Evolutionary conservation across 2,797 vertebrate genomes (phyloP).

Genomic region (Sebastes vulpes): DNA sequence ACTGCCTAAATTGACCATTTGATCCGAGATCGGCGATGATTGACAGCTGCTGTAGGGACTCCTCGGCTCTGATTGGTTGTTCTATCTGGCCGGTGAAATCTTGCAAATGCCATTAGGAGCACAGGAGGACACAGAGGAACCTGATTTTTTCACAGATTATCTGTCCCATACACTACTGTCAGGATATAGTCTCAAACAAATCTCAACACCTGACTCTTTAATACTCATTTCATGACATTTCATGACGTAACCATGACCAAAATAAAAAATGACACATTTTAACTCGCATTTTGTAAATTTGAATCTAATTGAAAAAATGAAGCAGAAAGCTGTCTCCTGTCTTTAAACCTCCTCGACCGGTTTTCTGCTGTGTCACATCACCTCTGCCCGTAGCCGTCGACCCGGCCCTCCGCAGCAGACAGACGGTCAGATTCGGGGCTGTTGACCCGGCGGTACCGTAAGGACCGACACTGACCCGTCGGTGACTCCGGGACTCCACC

Average conservation of each 20-base stretch:
- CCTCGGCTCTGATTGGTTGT: no score
- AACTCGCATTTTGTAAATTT: background rate
- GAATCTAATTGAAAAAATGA: background rate
- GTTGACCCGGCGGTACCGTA: constrained; percentile 92
- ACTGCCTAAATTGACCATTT: no score
- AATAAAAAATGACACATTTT: no score
- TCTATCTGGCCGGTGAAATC: no score
- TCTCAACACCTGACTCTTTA: background rate
- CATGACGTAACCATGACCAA: background rate
- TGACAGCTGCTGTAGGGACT: no score
- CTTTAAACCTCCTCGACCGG: background rate
- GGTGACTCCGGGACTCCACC: constrained; percentile 91
- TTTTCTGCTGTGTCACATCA: constrained; percentile 48
- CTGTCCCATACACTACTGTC: no score
- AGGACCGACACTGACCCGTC: constrained; percentile 89
- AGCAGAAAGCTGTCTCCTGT: background rate
- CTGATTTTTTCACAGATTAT: no score
- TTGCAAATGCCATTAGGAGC: no score
- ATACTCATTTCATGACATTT: no score
- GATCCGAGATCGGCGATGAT: no score
- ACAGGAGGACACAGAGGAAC: no score
- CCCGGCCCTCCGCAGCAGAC: constrained; percentile 92
- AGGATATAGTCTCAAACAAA: no score
- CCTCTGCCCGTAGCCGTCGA: constrained; percentile 92
- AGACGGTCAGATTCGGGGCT: constrained; percentile 95